Evolutionary conservation across 2,888 invertebrate genomes (phyloP).

Genomic region (Andrena dorsata): DNA sequence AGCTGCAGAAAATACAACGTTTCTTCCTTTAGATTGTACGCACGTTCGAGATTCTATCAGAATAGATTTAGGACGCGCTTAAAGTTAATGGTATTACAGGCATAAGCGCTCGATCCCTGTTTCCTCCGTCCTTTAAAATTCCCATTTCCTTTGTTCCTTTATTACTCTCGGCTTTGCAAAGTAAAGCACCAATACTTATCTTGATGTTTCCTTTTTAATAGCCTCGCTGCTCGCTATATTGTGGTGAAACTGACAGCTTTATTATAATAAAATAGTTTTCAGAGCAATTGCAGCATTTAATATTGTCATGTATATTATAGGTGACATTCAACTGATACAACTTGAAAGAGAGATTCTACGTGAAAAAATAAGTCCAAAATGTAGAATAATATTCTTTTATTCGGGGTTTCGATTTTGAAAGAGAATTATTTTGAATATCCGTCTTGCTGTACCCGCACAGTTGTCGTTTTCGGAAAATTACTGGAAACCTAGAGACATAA

Average conservation of each 20-base stretch:
- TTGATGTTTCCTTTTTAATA: conserved; percentile 30
- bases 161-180: neutral
- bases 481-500: no score
- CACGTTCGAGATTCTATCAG: conserved; percentile 37
- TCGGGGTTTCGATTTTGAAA: no score
- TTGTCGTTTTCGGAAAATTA: no score
- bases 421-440: no score
- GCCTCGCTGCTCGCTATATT: conserved; percentile 26
- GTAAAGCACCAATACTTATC: conserved; percentile 18
- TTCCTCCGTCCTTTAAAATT: conserved; percentile 4
- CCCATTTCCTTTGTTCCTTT: conserved; percentile 13
- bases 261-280: conserved; percentile 71
- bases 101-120: conserved; percentile 8
- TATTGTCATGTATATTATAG: conserved; percentile 72
- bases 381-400: no score
- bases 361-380: no score
- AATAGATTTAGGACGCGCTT: conserved; percentile 56
- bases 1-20: neutral
- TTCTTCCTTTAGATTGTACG: conserved; percentile 1
- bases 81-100: conserved; percentile 23
- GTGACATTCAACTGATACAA: no score
- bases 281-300: conserved; percentile 76
- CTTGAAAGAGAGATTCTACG: no score
- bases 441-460: no score
- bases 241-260: conserved; percentile 47